Conservation (phyloP, 2,113 vertebrate genomes). For the Ia io region DNA sequence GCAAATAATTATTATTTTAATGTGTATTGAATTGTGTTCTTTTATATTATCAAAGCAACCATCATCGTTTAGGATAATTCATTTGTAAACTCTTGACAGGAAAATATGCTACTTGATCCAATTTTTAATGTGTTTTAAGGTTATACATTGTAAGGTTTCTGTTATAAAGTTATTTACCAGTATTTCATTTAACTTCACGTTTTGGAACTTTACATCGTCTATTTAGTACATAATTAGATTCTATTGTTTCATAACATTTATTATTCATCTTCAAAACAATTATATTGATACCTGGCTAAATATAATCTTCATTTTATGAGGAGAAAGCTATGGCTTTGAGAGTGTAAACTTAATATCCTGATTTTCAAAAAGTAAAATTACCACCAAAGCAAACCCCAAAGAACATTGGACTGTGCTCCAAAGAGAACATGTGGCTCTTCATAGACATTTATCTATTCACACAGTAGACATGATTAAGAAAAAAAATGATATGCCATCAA, state of each 20-base stretch:
- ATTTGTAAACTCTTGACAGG: background rate
- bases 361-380: background rate
- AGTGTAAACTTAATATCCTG: background rate
- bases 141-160: background rate
- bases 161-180: background rate
- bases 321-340: background rate
- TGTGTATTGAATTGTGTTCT: background rate
- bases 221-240: background rate
- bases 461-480: background rate
- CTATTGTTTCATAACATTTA: background rate
- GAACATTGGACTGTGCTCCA: background rate
- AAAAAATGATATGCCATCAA: background rate
- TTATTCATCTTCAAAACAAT: background rate
- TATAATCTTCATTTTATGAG: background rate
- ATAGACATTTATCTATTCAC: background rate
- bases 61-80: background rate
- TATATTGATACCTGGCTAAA: background rate
- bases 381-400: background rate
- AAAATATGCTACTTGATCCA: background rate
- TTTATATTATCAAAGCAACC: background rate
- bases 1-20: background rate
- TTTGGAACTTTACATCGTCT: background rate
- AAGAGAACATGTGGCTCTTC: background rate
- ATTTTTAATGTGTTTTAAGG: background rate
- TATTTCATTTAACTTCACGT: background rate